Evolutionary conservation across 2,888 invertebrate species (phyloP).

Genomic region (Balanococcus diminutus): DNA sequence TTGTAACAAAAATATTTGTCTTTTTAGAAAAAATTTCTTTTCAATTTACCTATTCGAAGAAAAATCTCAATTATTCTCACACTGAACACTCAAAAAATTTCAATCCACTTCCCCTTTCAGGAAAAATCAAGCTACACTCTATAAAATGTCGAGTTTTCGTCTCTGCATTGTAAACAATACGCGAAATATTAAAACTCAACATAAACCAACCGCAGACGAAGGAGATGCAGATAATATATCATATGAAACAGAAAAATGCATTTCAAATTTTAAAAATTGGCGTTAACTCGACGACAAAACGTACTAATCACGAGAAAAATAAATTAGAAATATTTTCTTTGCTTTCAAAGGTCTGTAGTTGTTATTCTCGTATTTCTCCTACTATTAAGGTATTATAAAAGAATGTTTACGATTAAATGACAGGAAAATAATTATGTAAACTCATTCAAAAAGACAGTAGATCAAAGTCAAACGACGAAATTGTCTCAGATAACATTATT

Average conservation of each 20-base stretch:
- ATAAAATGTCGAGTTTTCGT: too few relatives aligned
- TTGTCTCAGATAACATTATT: background rate
- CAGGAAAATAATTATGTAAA: background rate
- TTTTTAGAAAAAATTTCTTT: too few relatives aligned
- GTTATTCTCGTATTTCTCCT: background rate
- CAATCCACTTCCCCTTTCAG: too few relatives aligned
- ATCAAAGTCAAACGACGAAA: background rate
- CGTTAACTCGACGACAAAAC: too few relatives aligned
- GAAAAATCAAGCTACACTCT: too few relatives aligned
- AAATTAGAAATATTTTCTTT: background rate
- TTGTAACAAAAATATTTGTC: too few relatives aligned
- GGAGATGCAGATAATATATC: background rate
- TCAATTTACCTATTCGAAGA: too few relatives aligned
- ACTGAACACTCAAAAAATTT: too few relatives aligned
- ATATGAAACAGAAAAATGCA: background rate
- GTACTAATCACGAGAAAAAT: background rate
- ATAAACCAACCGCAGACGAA: background rate
- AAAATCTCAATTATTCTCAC: too few relatives aligned
- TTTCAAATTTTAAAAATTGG: too few relatives aligned
- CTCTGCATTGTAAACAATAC: too few relatives aligned
- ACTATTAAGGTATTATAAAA: too few relatives aligned
- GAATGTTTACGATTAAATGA: background rate
- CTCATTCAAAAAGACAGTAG: background rate
- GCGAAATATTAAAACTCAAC: background rate
- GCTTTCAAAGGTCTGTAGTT: background rate